These are phyloP conservation scores for Carollia perspicillata DNA, from an alignment of 2,113 vertebrate species.

Conservation along the genomic window DNA sequence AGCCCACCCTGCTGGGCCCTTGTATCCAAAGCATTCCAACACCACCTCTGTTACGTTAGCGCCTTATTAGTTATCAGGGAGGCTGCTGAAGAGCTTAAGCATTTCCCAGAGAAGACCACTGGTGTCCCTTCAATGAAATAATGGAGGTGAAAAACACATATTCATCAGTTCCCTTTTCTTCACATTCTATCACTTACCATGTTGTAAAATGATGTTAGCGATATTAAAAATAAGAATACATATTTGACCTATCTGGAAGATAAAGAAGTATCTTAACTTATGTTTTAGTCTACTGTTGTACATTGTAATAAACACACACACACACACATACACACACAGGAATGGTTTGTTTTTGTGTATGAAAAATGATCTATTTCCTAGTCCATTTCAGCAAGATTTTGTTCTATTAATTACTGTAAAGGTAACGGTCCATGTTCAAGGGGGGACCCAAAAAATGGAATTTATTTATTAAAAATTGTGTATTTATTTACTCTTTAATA, in stretches of 20 bases:
- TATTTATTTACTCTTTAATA: too few relatives aligned
- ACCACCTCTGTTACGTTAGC: neutral
- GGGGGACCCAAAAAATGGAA: too few relatives aligned
- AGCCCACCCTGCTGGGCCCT: neutral
- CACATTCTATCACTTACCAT: neutral
- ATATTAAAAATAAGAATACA: neutral
- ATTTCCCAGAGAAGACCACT: neutral
- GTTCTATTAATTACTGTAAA: neutral
- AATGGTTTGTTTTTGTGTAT: neutral
- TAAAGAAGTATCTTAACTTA: neutral
- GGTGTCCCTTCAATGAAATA: neutral
- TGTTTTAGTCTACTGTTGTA: conserved; percentile 42
- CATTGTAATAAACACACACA: neutral
- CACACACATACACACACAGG: neutral
- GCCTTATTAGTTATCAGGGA: neutral
- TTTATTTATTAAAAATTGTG: too few relatives aligned
- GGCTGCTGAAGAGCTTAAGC: neutral
- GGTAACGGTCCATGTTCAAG: neutral
- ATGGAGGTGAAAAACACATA: neutral
- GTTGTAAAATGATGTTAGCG: conserved; percentile 8
- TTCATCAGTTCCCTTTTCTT: neutral
- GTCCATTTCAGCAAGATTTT: conserved; percentile 11
- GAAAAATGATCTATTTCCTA: conserved; percentile 23
- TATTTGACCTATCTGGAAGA: neutral
- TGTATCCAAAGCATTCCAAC: neutral